Base-by-base conservation (phyloP, 1,140 invertebrate genomes). In the Andrena cerasifolii region DNA sequence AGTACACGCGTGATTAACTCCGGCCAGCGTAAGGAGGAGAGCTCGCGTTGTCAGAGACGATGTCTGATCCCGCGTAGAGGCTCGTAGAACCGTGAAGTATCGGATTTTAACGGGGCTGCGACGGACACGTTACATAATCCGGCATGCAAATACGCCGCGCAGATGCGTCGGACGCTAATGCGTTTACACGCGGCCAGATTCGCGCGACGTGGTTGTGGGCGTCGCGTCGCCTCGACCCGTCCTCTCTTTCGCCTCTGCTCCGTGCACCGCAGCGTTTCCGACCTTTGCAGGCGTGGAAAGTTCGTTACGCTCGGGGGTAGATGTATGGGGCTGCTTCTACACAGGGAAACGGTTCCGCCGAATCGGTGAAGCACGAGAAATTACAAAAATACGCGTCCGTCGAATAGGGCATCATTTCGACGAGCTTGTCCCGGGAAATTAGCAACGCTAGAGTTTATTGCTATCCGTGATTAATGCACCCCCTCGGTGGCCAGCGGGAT, bases 81-180 rank as follows among this genome's bases (percentile, higher is more conserved):
- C 93, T 0, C 92, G 93, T 74, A 93, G 94, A 49, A 94, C 94
- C 10, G 94, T 96, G 71, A 80, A 70, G 63, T 43, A 70, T 66
- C 31, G 62, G 36, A 59, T 63, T 75, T 82, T 76, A 76, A 58
- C 43, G 47, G 53, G 43, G 40, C 54, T 73, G 62, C 51, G 36
- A 14, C 40, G 18, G 47, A 47, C 72, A 5, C 51, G 56, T 70
- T 70, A 80, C 58, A 53, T 70, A 62, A n/a, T 53, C 40, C 80
- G 24, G 47, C 4, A 80, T 63, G 71, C 72, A 76, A 82, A 80
- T 81, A 36, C 31, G 12, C 62, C 59, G 59, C 59, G 59, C 8
- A 78, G 75, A 61, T 66, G 62, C 45, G 49, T 1, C 0, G 51
- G 31, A 59, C 47, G 47, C 59, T 68, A 81, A 80, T 63, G n/a